A percentile compares a stretch with the other conserved stretches of the same genome.
These are phyloP conservation scores for Myopa tessellatipennis DNA, from an alignment of 2,888 invertebrate species.

Conservation along the genomic window DNA sequence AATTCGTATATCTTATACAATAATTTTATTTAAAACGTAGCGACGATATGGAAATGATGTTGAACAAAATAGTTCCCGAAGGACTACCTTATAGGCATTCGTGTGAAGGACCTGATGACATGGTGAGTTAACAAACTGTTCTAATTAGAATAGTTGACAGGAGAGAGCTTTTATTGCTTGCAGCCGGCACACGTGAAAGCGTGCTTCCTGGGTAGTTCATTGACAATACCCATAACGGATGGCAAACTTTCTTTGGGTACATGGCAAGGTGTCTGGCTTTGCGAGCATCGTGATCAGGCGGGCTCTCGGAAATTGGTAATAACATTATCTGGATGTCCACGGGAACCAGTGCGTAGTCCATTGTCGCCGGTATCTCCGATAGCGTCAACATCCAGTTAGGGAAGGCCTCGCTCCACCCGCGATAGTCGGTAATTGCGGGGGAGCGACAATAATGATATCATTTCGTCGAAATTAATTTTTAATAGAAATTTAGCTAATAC, in stretches of 20 bases:
- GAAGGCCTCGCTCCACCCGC: conserved; percentile 74
- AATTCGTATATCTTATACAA: not conserved
- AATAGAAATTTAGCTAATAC: conserved; percentile 68
- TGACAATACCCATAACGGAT: conserved; percentile 96
- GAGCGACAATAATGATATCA: conserved; percentile 69
- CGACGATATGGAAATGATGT: conserved; percentile 99
- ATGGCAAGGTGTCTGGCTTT: conserved; percentile 98
- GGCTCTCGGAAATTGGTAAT: conserved; percentile 91
- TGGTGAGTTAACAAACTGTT: conserved; percentile 75
- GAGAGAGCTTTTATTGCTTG: conserved; percentile 7
- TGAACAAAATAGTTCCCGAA: conserved; percentile 98
- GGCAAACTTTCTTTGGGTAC: conserved; percentile 95
- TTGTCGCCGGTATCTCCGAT: conserved; percentile 86
- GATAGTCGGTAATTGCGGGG: conserved; percentile 70
- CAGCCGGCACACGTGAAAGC: conserved; percentile 98
- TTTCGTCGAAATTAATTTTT: conserved; percentile 69
- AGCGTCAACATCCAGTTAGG: conserved; percentile 94
- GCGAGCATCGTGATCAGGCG: conserved; percentile 96
- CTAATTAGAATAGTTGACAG: not conserved
- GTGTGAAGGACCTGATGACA: conserved; percentile 98
- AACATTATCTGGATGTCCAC: conserved; percentile 90
- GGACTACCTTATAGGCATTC: conserved; percentile 95
- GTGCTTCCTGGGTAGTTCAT: conserved; percentile 93
- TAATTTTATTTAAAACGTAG: conserved; percentile 64
- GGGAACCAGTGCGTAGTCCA: conserved; percentile 87